These are phyloP conservation scores for Fragum sueziense DNA, from an alignment of 2,888 invertebrate genomes.

Conservation along the genomic window DNA sequence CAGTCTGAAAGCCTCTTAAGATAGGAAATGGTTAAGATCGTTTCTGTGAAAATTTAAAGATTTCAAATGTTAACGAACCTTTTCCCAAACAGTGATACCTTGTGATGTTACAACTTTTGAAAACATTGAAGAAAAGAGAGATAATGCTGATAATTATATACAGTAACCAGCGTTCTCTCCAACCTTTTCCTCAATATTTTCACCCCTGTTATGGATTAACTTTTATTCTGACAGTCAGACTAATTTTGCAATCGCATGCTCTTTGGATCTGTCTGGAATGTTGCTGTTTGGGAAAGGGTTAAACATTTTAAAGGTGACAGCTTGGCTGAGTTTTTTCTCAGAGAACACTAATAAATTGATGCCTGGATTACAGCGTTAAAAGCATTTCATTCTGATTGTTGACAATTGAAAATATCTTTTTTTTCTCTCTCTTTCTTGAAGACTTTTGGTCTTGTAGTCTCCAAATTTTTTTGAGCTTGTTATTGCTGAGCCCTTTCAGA, in stretches of 20 bases:
- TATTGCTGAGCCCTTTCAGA: too few relatives aligned
- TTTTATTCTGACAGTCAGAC: background rate
- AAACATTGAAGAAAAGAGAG: background rate
- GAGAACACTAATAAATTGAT: background rate
- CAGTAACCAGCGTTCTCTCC: background rate
- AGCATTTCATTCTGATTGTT: background rate
- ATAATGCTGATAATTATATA: too few relatives aligned
- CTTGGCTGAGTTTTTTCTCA: background rate
- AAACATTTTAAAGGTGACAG: background rate
- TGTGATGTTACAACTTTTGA: background rate
- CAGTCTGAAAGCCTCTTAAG: too few relatives aligned
- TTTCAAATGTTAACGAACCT: background rate
- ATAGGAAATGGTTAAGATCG: too few relatives aligned
- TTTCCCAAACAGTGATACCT: too few relatives aligned
- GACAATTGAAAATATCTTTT: background rate
- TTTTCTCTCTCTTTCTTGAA: too few relatives aligned
- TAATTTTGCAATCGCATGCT: background rate
- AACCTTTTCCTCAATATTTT: background rate
- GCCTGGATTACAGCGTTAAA: background rate
- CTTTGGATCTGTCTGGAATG: background rate
- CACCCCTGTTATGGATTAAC: background rate
- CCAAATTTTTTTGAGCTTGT: too few relatives aligned
- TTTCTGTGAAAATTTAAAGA: background rate
- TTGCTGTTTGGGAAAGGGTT: background rate
- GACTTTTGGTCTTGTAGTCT: too few relatives aligned